Conservation (phyloP, 2,888 invertebrate genomes). For the Tetragonisca angustula region DNA sequence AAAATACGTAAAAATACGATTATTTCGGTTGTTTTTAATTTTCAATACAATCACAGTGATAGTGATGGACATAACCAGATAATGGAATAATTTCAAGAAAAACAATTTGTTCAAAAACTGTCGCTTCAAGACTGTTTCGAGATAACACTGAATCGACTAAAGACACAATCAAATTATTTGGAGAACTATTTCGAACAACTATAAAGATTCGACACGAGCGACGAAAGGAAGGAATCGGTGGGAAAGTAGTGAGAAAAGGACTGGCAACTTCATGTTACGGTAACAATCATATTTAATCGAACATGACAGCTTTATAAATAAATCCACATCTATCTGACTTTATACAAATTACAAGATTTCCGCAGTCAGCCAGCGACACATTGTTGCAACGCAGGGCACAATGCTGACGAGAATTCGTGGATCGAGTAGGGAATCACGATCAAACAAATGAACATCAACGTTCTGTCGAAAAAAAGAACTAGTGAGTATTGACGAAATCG, state of each 20-base stretch:
- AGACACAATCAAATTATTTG: too few relatives aligned
- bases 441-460: constrained; percentile 50
- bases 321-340: constrained; percentile 77
- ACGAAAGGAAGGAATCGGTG: neutral
- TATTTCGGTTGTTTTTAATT: too few relatives aligned
- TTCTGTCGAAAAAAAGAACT: neutral
- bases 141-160: too few relatives aligned
- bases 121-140: too few relatives aligned
- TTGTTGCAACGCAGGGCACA: constrained; percentile 55
- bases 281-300: constrained; percentile 82
- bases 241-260: neutral
- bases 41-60: too few relatives aligned
- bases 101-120: too few relatives aligned
- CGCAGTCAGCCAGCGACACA: constrained; percentile 61
- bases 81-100: too few relatives aligned
- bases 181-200: too few relatives aligned
- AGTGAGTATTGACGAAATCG: constrained; percentile 51
- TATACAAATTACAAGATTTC: constrained; percentile 78
- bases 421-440: constrained; percentile 59
- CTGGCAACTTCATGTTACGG: constrained; percentile 68
- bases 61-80: too few relatives aligned
- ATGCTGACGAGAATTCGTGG: constrained; percentile 67
- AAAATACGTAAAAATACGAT: too few relatives aligned
- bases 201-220: too few relatives aligned
- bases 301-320: constrained; percentile 82